A percentile compares a stretch with the other conserved stretches of the same genome.
Evolutionary conservation across 2,888 invertebrate genomes (phyloP).

Genomic region (Erannis defoliaria): DNA sequence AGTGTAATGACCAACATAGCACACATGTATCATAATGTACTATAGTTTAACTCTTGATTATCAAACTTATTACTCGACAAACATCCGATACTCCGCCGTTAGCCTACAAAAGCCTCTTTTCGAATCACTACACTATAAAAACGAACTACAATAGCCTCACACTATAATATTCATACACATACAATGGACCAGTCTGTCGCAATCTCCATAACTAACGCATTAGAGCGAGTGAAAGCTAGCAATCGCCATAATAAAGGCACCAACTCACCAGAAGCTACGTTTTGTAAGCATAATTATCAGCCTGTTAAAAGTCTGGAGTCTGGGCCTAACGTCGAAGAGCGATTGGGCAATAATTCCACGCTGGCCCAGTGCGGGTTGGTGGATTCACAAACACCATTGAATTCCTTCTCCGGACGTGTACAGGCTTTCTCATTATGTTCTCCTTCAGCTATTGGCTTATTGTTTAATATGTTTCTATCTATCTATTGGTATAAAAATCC

Average conservation of each 20-base stretch:
- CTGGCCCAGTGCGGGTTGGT: too few species aligned
- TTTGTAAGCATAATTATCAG: background rate
- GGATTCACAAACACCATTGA: too few species aligned
- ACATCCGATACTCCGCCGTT: background rate
- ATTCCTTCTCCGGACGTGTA: too few species aligned
- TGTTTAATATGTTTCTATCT: too few species aligned
- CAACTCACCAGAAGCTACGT: background rate
- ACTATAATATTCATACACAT: background rate
- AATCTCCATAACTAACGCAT: constrained; percentile 28
- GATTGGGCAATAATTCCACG: too few species aligned
- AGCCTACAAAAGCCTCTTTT: background rate
- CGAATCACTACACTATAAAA: constrained; percentile 3
- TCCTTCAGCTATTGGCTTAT: too few species aligned
- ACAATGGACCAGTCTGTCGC: constrained; percentile 3
- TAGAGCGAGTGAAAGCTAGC: constrained; percentile 1
- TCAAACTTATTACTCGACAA: background rate
- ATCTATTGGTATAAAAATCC: too few species aligned
- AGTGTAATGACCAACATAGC: background rate
- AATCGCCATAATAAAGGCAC: background rate
- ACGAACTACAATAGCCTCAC: background rate
- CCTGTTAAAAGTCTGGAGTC: too few species aligned
- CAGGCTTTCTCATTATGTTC: too few species aligned
- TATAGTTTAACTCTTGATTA: background rate
- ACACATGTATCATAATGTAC: too few species aligned
- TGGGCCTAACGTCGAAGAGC: too few species aligned